These are phyloP conservation scores for Ametastegia equiseti DNA, from an alignment of 2,888 invertebrate genomes.

Conservation along the genomic window DNA sequence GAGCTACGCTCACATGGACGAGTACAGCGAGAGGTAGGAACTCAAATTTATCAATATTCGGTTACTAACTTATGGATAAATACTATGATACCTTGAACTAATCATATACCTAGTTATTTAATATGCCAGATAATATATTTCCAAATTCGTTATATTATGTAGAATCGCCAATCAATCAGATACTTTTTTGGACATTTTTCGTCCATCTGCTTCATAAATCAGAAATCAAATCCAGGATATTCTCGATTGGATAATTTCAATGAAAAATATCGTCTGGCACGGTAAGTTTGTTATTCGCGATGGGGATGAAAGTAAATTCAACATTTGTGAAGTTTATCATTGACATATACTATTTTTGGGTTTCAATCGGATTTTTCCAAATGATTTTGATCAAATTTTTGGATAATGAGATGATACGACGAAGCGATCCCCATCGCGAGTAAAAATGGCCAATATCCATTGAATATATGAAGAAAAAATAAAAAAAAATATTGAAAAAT, in stretches of 20 bases:
- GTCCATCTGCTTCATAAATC: not conserved
- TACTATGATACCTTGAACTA: not conserved
- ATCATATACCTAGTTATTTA: constrained; percentile 11
- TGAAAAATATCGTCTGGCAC: constrained; percentile 42
- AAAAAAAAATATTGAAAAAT: not conserved
- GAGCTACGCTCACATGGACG: constrained; percentile 97
- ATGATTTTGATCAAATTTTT: not conserved
- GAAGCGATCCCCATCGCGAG: constrained; percentile 26
- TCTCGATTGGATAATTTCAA: not conserved
- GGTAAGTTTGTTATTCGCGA: constrained; percentile 41
- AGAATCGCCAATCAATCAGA: no score
- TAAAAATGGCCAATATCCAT: constrained; percentile 41
- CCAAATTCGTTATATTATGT: no score
- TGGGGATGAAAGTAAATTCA: constrained; percentile 55
- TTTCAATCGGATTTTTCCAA: not conserved
- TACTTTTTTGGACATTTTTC: not conserved
- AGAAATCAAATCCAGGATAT: not conserved
- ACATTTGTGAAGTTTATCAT: constrained; percentile 54
- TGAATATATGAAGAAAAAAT: no score
- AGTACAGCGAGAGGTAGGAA: constrained; percentile 98
- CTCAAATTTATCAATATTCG: constrained; percentile 53
- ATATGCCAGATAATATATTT: constrained; percentile 41
- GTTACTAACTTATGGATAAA: not conserved
- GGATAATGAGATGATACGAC: no score
- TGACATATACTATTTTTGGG: not conserved